Conservation (phyloP, 2,888 invertebrate genomes). For the Mesorhabditis belari region DNA sequence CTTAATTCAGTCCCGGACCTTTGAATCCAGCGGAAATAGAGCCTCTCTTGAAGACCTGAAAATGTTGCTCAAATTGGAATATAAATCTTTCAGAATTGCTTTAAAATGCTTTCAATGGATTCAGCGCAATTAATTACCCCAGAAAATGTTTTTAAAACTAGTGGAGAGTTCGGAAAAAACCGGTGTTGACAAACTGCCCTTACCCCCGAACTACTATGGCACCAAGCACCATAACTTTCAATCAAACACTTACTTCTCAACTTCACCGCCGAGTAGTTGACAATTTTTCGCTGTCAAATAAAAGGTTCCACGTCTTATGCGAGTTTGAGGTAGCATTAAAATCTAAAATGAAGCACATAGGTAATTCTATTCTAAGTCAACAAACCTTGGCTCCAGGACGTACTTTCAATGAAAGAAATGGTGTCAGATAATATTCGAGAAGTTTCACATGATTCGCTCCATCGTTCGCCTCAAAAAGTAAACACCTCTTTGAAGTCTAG, state of each 20-base stretch:
- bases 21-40: too few relatives aligned
- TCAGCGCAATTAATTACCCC: too few relatives aligned
- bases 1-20: too few relatives aligned
- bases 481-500: not conserved
- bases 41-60: too few relatives aligned
- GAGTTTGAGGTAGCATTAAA: not conserved
- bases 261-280: not conserved
- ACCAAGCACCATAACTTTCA: not conserved
- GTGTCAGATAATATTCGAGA: not conserved
- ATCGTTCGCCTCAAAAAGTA: not conserved
- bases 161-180: too few relatives aligned
- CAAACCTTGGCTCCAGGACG: not conserved
- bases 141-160: too few relatives aligned
- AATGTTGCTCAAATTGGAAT: too few relatives aligned
- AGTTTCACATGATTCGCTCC: not conserved
- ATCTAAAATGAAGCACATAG: not conserved
- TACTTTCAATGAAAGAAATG: not conserved
- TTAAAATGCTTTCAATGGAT: too few relatives aligned
- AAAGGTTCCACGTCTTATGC: not conserved
- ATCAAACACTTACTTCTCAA: not conserved
- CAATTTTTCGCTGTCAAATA: not conserved
- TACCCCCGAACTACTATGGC: too few relatives aligned
- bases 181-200: too few relatives aligned
- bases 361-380: too few relatives aligned
- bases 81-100: too few relatives aligned